Base-by-base conservation (phyloP, 2,113 vertebrate species). In the Rallus limicola region DNA sequence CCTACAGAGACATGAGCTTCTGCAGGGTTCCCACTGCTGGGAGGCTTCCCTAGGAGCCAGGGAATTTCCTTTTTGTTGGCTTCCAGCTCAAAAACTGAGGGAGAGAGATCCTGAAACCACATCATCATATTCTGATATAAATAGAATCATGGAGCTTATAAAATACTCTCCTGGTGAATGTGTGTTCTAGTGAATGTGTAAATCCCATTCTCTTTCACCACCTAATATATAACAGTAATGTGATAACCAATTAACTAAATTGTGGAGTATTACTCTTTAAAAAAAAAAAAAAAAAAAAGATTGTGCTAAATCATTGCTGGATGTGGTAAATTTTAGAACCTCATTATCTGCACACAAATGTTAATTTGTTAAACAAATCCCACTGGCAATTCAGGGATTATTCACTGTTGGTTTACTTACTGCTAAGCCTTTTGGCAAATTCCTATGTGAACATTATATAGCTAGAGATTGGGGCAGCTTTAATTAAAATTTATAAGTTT, bases 401-500 rank as follows among this genome's bases (percentile, higher is more conserved):
- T 97, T 98, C 97, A 93, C 96, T 97, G 94, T 97, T 97, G 91
- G 96, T 98, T 98, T 98, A 97, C 96, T 98, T 97, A 96, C 71
- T 92, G 88, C 97, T 98, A 97, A 98, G 95, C 93, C 95, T 96
- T 97, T 98, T 97, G 95, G 94, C 95, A 98, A 98, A 98, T 98
- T 97, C 97, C 96, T 98, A 4, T 95, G 96, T 96, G 96, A 96
- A 93, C 72, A 76, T 86, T 95, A 80, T 94, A 89, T 83, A 97
- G 90, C 95, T 95, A 94, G 82, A 86, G 92, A 96, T 96, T 97
- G 92, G 88, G 94, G 91, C 65, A 96, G 82, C 56, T 93, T 98
- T 98, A 98, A 98, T 98, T 98, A 98, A 97, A 98, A 98, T 98
- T 96, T 98, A 97, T 97, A 97, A 97, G 95, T 98, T 98, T 98